Evolutionary conservation across 2,797 vertebrate genomes (phyloP).

Genomic region (Protonibea diacanthus): DNA sequence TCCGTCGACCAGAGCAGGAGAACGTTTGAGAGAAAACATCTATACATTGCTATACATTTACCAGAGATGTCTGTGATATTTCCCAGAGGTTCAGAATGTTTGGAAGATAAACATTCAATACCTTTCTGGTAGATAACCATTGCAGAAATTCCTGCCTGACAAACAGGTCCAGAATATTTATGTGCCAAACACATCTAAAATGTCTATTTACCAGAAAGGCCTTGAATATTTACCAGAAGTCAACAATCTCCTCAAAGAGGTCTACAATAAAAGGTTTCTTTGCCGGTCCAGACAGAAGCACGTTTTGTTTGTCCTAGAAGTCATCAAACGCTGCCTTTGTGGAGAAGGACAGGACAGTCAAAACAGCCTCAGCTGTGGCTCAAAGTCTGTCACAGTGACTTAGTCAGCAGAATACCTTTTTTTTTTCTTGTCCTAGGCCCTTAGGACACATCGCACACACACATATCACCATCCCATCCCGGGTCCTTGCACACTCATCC

Average conservation of each 20-base stretch:
- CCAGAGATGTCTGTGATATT: too few relatives aligned
- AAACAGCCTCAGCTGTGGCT: constrained; percentile 36
- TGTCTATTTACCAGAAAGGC: background rate
- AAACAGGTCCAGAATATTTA: background rate
- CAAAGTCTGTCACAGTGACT: constrained; percentile 48
- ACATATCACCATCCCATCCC: constrained; percentile 1
- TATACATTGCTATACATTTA: too few relatives aligned
- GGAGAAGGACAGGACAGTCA: constrained; percentile 32
- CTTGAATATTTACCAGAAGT: background rate
- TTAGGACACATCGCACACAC: constrained; percentile 30
- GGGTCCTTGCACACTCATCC: constrained; percentile 27
- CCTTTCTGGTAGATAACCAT: too few relatives aligned
- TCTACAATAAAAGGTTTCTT: background rate
- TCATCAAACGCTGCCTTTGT: constrained; percentile 7
- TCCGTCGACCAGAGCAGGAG: too few relatives aligned
- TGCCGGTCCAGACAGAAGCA: constrained; percentile 9
- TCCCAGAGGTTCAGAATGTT: background rate
- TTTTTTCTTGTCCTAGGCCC: constrained; percentile 18
- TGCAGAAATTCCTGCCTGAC: background rate
- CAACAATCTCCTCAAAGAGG: background rate
- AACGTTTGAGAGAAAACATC: too few relatives aligned
- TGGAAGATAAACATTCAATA: background rate
- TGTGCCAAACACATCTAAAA: background rate
- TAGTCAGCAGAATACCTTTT: constrained; percentile 34
- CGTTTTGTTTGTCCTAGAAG: constrained; percentile 36